Percentiles rank a stretch among this genome's conserved stretches.
Conservation (phyloP, 2,888 invertebrate genomes). For the Dioctria linearis region DNA sequence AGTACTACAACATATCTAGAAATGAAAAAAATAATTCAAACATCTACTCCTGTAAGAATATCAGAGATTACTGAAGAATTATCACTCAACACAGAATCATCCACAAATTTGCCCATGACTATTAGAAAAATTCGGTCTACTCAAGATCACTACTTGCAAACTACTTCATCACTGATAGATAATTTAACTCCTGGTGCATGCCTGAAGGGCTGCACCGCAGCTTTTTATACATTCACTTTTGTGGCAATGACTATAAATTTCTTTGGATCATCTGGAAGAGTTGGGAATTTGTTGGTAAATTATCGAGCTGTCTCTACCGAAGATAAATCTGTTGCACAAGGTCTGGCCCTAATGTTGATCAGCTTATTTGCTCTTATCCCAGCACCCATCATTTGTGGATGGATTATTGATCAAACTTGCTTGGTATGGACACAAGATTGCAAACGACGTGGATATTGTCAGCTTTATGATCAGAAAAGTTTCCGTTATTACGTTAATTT, state of each 20-base stretch:
- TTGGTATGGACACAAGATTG: slow-evolving; percentile 79
- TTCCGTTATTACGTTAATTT: slow-evolving; percentile 75
- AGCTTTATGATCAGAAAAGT: slow-evolving; percentile 76
- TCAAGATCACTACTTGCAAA: slow-evolving; percentile 50
- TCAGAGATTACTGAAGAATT: slow-evolving; percentile 1
- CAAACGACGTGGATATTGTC: slow-evolving; percentile 77
- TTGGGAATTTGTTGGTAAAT: slow-evolving; percentile 78
- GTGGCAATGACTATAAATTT: slow-evolving; percentile 74
- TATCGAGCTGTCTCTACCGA: slow-evolving; percentile 76
- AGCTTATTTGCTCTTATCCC: slow-evolving; percentile 79
- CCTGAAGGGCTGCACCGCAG: slow-evolving; percentile 70
- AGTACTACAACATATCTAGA: background rate
- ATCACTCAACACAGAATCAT: too few relatives aligned
- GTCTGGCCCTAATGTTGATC: slow-evolving; percentile 75
- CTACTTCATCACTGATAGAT: slow-evolving; percentile 49
- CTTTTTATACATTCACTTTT: slow-evolving; percentile 72
- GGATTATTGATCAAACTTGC: slow-evolving; percentile 78
- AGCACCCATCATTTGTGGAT: slow-evolving; percentile 78
- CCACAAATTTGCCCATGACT: too few relatives aligned
- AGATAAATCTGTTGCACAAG: slow-evolving; percentile 79
- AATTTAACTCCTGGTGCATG: slow-evolving; percentile 71
- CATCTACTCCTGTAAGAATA: too few relatives aligned
- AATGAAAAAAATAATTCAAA: too few relatives aligned
- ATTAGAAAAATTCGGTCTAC: slow-evolving; percentile 45
- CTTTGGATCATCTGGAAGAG: slow-evolving; percentile 76